Conservation (phyloP, 64 coral and sea anemone species). For the Actinia tenebrosa region DNA sequence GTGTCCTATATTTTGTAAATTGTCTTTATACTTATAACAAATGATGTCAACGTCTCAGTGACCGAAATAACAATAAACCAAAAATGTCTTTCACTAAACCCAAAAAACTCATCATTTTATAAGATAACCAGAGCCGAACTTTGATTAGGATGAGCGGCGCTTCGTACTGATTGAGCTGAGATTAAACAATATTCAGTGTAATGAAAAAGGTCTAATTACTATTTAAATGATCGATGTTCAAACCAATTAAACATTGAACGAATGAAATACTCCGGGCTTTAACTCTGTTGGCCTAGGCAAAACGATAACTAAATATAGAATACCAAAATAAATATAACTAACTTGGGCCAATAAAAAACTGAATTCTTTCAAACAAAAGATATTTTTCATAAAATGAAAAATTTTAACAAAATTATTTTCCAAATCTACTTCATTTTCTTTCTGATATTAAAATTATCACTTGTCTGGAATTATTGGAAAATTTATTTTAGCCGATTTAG, state of each 20-base stretch:
- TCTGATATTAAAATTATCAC: background rate
- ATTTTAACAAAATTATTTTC: no score
- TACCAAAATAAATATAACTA: background rate
- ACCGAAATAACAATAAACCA: background rate
- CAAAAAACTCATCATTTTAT: background rate
- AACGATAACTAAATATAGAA: background rate
- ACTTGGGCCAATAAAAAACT: background rate
- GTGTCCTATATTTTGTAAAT: no score
- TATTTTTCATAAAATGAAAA: no score
- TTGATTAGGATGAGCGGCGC: background rate
- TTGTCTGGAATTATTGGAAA: background rate
- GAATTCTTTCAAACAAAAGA: no score
- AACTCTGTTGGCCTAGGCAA: background rate
- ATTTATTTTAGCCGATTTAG: no score
- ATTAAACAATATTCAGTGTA: background rate
- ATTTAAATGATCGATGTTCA: slow-evolving; percentile 10
- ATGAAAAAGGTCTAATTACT: slow-evolving; percentile 9
- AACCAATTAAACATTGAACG: background rate
- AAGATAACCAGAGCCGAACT: background rate
- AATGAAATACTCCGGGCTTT: background rate
- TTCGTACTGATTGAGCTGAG: background rate
- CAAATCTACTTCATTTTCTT: no score
- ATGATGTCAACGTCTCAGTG: background rate
- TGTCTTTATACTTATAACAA: background rate
- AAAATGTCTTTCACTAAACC: background rate